These are phyloP conservation scores for Trypoxylon attenuatum DNA, from an alignment of 2,888 invertebrate genomes.

Conservation along the genomic window DNA sequence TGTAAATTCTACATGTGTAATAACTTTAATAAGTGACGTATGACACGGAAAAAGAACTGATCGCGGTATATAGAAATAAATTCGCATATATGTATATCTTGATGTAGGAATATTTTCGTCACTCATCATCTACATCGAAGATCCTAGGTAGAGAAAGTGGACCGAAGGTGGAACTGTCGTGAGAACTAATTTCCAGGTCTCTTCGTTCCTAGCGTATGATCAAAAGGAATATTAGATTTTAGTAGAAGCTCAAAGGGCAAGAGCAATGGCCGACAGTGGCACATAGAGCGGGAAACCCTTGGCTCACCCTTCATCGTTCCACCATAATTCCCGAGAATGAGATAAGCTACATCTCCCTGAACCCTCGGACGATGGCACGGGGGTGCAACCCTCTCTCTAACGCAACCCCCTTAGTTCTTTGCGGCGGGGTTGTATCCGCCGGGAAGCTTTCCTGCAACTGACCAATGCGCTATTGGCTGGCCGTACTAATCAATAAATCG, in stretches of 20 bases:
- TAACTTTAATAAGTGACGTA: no score
- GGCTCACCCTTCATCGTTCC: slow-evolving; percentile 66
- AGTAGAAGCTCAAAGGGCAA: slow-evolving; percentile 36
- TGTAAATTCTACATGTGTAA: no score
- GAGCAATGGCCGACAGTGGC: slow-evolving; percentile 60
- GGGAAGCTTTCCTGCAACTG: slow-evolving; percentile 64
- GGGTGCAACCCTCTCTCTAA: slow-evolving; percentile 57
- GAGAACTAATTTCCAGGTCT: slow-evolving; percentile 41
- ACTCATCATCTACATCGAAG: not conserved
- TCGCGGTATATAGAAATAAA: no score
- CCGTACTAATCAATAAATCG: slow-evolving; percentile 71
- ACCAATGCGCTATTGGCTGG: slow-evolving; percentile 70
- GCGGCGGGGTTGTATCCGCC: slow-evolving; percentile 56
- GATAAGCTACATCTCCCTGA: slow-evolving; percentile 68
- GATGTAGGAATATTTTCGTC: slow-evolving; percentile 4
- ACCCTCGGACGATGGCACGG: slow-evolving; percentile 54
- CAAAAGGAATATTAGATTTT: slow-evolving; percentile 55
- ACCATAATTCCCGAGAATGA: slow-evolving; percentile 71
- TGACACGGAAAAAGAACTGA: no score
- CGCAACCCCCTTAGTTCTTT: slow-evolving; percentile 54
- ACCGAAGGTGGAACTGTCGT: not conserved
- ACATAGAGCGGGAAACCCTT: slow-evolving; percentile 25
- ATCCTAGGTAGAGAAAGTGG: slow-evolving; percentile 5
- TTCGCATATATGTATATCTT: no score
- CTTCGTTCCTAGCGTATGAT: slow-evolving; percentile 40